Conservation (phyloP, 1,140 invertebrate species). For the Magallana ariakensis region DNA sequence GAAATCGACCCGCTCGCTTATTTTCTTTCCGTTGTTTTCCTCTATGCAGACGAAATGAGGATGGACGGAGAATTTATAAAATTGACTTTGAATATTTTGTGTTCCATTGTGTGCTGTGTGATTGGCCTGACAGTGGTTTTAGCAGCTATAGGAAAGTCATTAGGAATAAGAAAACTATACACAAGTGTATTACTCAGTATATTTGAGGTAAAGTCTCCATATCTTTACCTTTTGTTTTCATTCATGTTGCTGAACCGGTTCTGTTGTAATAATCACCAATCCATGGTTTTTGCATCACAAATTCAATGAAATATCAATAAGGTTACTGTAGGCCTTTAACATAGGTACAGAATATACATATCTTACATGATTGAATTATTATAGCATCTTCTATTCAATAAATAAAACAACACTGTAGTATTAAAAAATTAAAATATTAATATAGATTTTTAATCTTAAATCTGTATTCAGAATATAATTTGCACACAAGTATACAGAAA, state of each 20-base stretch:
- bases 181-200: background rate
- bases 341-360: too few species aligned
- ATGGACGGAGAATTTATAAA: constrained; percentile 44
- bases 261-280: too few species aligned
- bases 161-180: background rate
- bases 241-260: background rate
- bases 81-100: constrained; percentile 45
- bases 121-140: background rate
- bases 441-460: too few species aligned
- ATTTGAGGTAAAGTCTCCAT: constrained; percentile 8
- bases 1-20: background rate
- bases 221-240: background rate
- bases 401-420: too few species aligned
- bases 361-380: too few species aligned
- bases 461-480: too few species aligned
- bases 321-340: too few species aligned
- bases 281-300: too few species aligned
- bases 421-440: too few species aligned
- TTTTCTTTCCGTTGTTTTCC: constrained; percentile 48
- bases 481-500: too few species aligned
- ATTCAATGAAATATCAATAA: too few species aligned
- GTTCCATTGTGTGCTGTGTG: constrained; percentile 79
- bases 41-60: constrained; percentile 31
- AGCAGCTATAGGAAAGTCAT: background rate
- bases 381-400: too few species aligned